Evolutionary conservation across 2,113 vertebrate species (phyloP).

Genomic region (Hyaena hyaena): DNA sequence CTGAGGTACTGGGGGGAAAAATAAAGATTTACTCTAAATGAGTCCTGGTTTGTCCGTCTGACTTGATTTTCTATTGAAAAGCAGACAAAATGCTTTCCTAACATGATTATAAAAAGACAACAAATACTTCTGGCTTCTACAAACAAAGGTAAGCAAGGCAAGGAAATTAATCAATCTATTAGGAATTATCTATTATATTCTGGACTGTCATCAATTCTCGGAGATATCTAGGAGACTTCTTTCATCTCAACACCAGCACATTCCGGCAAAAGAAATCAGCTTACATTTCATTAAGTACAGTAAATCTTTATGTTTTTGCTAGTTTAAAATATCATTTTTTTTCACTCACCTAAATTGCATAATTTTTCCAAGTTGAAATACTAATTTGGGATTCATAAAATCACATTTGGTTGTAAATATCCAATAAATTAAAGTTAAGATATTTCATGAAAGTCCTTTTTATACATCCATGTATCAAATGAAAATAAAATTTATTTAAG

Average conservation of each 20-base stretch:
- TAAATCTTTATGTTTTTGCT: not conserved
- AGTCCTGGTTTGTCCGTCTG: not conserved
- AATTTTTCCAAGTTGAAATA: not conserved
- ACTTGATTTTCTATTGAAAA: conserved; percentile 22
- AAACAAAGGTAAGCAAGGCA: conserved; percentile 19
- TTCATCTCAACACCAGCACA: not conserved
- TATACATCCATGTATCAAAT: conserved; percentile 7
- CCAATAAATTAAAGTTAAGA: conserved; percentile 28
- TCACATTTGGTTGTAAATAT: conserved; percentile 12
- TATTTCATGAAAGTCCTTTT: not conserved
- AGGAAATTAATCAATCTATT: not conserved
- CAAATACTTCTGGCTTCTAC: not conserved
- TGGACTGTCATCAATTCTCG: not conserved
- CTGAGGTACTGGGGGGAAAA: not conserved
- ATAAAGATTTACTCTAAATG: not conserved
- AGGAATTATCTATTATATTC: not conserved
- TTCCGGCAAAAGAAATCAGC: not conserved
- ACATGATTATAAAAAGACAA: not conserved
- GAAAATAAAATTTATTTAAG: conserved; percentile 6
- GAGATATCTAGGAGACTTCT: not conserved
- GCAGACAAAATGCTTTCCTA: conserved; percentile 53
- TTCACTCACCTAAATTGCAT: not conserved
- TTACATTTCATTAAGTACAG: not conserved
- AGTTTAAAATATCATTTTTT: not conserved
- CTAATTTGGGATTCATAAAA: conserved; percentile 26